Percentiles rank a stretch among this genome's conserved stretches.
Evolutionary conservation across 1,140 invertebrate genomes (phyloP).

Genomic region (Amphibalanus amphitrite): DNA sequence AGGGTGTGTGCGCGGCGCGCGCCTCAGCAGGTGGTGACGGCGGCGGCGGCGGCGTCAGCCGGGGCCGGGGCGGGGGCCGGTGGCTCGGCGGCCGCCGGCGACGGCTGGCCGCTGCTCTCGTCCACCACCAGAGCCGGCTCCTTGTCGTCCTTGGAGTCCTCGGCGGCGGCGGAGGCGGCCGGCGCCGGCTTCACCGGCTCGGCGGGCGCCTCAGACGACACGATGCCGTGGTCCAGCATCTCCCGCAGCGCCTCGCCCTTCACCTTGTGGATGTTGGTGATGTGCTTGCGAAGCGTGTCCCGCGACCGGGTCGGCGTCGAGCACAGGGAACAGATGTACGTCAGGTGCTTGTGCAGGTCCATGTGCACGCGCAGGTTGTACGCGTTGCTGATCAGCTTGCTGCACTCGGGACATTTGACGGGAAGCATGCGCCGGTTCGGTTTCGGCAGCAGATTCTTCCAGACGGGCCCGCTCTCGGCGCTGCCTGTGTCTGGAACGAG

Average conservation of each 20-base stretch:
- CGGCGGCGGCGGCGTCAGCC: too few relatives aligned
- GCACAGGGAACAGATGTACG: conserved; percentile 61
- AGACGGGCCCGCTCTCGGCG: neutral
- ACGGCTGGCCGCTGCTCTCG: too few relatives aligned
- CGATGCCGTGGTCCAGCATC: neutral
- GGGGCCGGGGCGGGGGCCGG: too few relatives aligned
- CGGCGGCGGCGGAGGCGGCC: too few relatives aligned
- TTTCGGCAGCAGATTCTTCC: neutral
- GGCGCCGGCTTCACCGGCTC: too few relatives aligned
- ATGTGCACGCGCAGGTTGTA: conserved; percentile 75
- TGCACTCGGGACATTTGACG: conserved; percentile 49
- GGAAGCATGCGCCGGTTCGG: neutral
- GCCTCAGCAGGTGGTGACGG: too few relatives aligned
- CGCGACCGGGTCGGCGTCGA: conserved; percentile 64
- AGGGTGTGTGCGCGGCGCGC: too few relatives aligned
- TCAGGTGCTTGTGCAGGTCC: conserved; percentile 69
- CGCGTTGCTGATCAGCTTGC: conserved; percentile 71
- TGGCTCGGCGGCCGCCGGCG: too few relatives aligned
- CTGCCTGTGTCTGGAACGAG: too few relatives aligned
- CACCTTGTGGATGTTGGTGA: conserved; percentile 53
- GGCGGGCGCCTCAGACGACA: neutral
- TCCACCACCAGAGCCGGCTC: too few relatives aligned
- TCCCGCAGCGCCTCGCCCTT: neutral
- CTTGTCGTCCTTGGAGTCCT: too few relatives aligned
- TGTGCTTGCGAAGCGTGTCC: conserved; percentile 69